Evolutionary conservation across 2,113 vertebrate species (phyloP), one percentile per base, ranked within the genome.

Genomic region (Trochalopteron elliotii): DNA sequence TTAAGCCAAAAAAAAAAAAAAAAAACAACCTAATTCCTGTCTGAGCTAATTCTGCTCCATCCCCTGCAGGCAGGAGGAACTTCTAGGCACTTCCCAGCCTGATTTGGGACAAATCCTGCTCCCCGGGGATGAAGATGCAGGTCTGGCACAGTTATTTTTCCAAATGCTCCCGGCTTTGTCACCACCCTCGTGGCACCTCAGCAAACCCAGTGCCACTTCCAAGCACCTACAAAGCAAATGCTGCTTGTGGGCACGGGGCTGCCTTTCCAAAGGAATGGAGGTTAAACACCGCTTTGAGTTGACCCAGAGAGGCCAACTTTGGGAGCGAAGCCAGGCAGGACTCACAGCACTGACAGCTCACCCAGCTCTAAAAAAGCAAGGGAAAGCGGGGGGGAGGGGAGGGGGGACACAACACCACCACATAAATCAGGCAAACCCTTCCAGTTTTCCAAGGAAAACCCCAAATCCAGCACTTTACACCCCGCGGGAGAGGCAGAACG

Each of bases 11-110:
- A 63, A 28, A 12, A 0, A 63, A 24, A 12, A n/a, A n/a, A n/a
- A n/a, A n/a, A n/a, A n/a, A n/a, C n/a, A n/a, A n/a, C n/a, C 0
- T 0, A 25, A 93, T 11, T 24, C 6, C 8, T 1, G 2, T 0
- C 23, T 50, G 16, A 52, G 39, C 15, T 12, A 53, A 21, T 14
- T 50, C 11, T 83, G 35, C 25, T 67, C 52, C 52, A 47, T 16
- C 35, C 16, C 44, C 17, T 18, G 9, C 45, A 80, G n/a, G 37
- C 31, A 28, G 27, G 25, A n/a, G 27, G 25, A 56, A 30, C 23
- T 57, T 57, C 31, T 30, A 33, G 22, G 5, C 15, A 10, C 6
- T 11, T 25, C 45, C 31, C 61, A 81, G 11, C 5, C 15, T 0
- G 1, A 40, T 40, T 0, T 60, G 59, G 76, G 63, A 20, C 59